phyloP scores from a whole-genome alignment of 2,113 vertebrate species.

The Pontoporia blainvillei region DNA sequence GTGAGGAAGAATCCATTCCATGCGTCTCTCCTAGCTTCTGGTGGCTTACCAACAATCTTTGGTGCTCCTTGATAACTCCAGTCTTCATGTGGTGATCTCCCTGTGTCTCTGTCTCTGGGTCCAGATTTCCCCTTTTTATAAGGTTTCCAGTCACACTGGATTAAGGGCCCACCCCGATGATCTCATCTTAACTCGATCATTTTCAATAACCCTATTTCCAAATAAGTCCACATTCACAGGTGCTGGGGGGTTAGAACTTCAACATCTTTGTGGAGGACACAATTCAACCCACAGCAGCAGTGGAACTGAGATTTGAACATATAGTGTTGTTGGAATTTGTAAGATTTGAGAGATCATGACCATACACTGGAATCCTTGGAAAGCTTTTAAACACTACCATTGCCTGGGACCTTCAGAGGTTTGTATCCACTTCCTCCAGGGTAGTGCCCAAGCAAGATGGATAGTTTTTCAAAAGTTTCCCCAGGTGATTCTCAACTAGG shows the following conservation, averaged over 20 bases:
- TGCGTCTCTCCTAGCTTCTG: not conserved
- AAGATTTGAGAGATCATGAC: not conserved
- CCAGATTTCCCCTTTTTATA: not conserved
- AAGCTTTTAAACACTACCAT: not conserved
- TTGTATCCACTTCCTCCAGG: not conserved
- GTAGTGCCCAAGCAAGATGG: not conserved
- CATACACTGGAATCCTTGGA: not conserved
- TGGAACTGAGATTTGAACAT: not conserved
- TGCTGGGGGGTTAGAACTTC: not conserved
- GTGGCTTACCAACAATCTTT: not conserved
- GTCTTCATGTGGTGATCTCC: not conserved
- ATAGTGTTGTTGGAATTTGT: not conserved
- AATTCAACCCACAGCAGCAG: not conserved
- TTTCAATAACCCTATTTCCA: not conserved
- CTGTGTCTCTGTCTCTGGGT: not conserved
- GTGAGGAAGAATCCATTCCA: not conserved
- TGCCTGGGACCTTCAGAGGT: not conserved
- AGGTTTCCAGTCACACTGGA: not conserved
- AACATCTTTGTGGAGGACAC: not conserved
- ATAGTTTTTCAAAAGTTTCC: not conserved
- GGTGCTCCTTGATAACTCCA: not conserved
- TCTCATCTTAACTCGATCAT: not conserved
- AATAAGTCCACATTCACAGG: not conserved
- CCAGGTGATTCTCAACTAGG: not conserved
- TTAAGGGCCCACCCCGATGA: not conserved